Base-by-base conservation (phyloP, 2,888 invertebrate species). In the Lycophotia porphyrea region DNA sequence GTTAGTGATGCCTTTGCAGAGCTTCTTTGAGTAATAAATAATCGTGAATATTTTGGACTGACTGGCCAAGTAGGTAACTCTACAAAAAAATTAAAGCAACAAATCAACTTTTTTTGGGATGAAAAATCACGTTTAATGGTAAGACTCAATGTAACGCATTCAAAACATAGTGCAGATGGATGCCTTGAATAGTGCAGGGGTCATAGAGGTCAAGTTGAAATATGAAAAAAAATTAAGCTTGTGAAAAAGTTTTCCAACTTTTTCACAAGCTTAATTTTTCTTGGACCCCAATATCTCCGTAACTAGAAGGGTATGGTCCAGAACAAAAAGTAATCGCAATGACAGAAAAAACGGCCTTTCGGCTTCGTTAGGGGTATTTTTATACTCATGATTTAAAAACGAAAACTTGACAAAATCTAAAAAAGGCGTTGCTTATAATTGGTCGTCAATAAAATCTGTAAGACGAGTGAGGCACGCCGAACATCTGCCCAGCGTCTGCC, bases 401-500 rank as follows among this genome's bases (percentile, higher is more conserved):
- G 27, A 11, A 58, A 8, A 71, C 21, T 49, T 52, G 9, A 58
- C 27, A 34, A 39, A 39, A 49, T 58, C 13, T 3, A 21, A 73
- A 44, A 60, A 60, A 39, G 55, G 39, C 58, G 66, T 55, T 77
- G 34, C 68, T 36, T 66, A 68, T 79, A 82, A 80, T 79, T 80
- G 68, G 80, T 85, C 65, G 65, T 63, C 75, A 81, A 82, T 87
- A 82, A 77, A 87, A 84, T 87, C 76, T 84, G 75, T 73, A 71
- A 78, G 80, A 77, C 60, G 69, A 75, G 73, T 77, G 79, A 85
- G 84, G 76, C 70, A 74, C 81, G 69, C 77, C 75, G 72, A 80
- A 84, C 86, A 87, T 85, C 87, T 87, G 89, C 77, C 84, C 83
- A 71, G 67, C 64, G 80, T 75, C 82, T 80, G 42, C 42, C 60